Evolutionary conservation across 1,140 invertebrate genomes (phyloP).

Genomic region (Aplysia californica): DNA sequence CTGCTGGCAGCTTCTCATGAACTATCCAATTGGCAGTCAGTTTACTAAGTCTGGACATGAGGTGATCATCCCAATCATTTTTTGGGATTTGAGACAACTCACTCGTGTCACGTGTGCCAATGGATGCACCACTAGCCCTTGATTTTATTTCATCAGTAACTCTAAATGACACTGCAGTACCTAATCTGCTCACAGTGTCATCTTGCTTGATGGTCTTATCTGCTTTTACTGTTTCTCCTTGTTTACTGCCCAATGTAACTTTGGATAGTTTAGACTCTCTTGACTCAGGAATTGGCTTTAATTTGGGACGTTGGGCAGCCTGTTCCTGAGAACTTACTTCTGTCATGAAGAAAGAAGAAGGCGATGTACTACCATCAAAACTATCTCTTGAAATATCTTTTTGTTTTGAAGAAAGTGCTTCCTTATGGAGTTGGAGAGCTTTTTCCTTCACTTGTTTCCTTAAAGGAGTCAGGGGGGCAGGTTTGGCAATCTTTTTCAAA

Average conservation of each 20-base stretch:
- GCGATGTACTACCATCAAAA: no score
- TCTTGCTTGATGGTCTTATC: no score
- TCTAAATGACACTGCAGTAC: no score
- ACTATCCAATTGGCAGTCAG: constrained; percentile 63
- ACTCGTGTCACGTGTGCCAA: no score
- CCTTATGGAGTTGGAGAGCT: constrained; percentile 32
- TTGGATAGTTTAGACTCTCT: neutral
- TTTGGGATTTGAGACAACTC: no score
- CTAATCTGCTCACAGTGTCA: no score
- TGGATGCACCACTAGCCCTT: no score
- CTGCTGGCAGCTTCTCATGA: constrained; percentile 43
- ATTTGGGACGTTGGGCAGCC: no score
- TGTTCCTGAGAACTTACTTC: no score
- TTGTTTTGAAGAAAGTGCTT: neutral
- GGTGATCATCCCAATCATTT: constrained; percentile 61
- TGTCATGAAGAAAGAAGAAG: no score
- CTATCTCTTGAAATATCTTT: constrained; percentile 6
- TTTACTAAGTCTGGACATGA: constrained; percentile 54
- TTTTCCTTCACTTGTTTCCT: constrained; percentile 49
- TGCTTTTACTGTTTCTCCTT: constrained; percentile 27
- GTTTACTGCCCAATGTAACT: neutral
- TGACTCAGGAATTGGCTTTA: no score
- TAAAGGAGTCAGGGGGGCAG: constrained; percentile 13
- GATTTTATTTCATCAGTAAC: no score
- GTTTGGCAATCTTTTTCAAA: constrained; percentile 47